phyloP scores from a whole-genome alignment of 2,888 invertebrate genomes.

The Hirtodrosophila confusa region DNA sequence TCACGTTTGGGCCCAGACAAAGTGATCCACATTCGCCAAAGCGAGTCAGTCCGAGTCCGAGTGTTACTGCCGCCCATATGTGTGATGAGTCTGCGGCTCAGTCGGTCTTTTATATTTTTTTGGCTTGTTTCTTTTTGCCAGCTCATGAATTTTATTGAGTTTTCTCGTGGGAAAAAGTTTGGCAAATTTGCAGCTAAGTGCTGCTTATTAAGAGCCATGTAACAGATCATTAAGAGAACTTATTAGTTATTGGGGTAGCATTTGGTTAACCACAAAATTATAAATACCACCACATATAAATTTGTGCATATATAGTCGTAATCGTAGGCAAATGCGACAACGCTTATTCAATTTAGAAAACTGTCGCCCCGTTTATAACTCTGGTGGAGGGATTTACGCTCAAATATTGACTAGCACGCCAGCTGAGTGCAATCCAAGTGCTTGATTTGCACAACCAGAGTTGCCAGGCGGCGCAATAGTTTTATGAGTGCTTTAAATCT shows the following conservation, averaged over 20 bases:
- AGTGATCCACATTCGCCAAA: constrained; percentile 52
- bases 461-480: constrained; percentile 62
- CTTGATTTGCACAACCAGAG: constrained; percentile 69
- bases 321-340: constrained; percentile 23
- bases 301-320: constrained; percentile 8
- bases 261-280: constrained; percentile 33
- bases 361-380: constrained; percentile 39
- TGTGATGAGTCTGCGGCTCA: constrained; percentile 50
- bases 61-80: constrained; percentile 49
- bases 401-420: constrained; percentile 25
- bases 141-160: constrained; percentile 64
- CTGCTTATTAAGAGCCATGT: constrained; percentile 35
- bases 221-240: constrained; percentile 40
- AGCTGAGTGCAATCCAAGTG: constrained; percentile 24
- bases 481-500: constrained; percentile 56
- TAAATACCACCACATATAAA: constrained; percentile 7
- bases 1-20: constrained; percentile 44
- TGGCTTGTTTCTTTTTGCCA: constrained; percentile 33
- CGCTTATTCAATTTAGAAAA: constrained; percentile 66
- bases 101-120: constrained; percentile 6
- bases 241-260: constrained; percentile 9
- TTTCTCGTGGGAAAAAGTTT: constrained; percentile 66
- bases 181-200: constrained; percentile 53
- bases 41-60: constrained; percentile 15
- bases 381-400: constrained; percentile 49